phyloP scores from a whole-genome alignment of 2,888 invertebrate genomes.

The Plemyria rubiginata region DNA sequence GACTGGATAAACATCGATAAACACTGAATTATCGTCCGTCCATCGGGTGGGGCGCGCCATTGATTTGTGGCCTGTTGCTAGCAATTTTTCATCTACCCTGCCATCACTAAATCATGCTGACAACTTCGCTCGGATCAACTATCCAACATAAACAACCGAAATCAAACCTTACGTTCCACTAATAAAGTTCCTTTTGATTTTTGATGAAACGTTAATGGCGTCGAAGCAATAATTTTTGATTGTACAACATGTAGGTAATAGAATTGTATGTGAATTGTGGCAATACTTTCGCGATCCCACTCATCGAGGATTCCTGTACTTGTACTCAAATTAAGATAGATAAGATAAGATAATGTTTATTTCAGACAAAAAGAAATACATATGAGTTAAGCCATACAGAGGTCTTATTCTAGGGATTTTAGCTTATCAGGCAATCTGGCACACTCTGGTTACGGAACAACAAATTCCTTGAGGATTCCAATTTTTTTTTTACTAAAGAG shows the following conservation, averaged over 20 bases:
- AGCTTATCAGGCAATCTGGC: too few relatives aligned
- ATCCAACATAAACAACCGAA: conserved; percentile 17
- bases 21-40: conserved; percentile 54
- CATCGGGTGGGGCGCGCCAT: conserved; percentile 47
- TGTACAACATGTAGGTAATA: conserved; percentile 18
- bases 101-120: conserved; percentile 59
- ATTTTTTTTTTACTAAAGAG: too few relatives aligned
- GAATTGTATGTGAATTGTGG: conserved; percentile 25
- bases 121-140: conserved; percentile 45
- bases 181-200: conserved; percentile 20
- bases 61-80: conserved; percentile 59
- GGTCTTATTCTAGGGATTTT: too few relatives aligned
- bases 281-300: conserved; percentile 15
- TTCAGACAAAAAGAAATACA: too few relatives aligned
- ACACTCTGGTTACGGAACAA: too few relatives aligned
- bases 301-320: conserved; percentile 18
- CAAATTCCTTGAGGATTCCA: too few relatives aligned
- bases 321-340: too few relatives aligned
- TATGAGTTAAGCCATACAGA: too few relatives aligned
- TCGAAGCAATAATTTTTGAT: conserved; percentile 13
- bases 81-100: conserved; percentile 62
- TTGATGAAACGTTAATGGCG: conserved; percentile 13
- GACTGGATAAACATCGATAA: conserved; percentile 51
- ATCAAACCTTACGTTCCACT: conserved; percentile 14
- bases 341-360: too few relatives aligned